Conservation (phyloP, 2,888 invertebrate species). For the Yponomeuta cagnagella region DNA sequence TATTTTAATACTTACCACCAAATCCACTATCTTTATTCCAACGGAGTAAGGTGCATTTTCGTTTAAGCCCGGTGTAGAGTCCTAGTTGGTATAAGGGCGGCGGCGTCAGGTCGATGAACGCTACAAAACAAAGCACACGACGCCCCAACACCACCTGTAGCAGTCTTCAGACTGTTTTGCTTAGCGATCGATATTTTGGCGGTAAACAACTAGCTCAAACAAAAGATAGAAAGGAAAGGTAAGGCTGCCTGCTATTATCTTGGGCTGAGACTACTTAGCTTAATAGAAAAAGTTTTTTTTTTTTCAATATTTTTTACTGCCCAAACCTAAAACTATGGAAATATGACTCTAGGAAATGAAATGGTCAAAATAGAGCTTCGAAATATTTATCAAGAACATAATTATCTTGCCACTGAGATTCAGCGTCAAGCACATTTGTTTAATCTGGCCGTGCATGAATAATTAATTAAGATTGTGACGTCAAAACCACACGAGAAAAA, state of each 20-base stretch:
- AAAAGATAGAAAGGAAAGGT: not conserved
- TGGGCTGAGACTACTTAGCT: not conserved
- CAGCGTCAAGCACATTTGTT: not conserved
- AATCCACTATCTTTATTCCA: not conserved
- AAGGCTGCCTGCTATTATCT: not conserved
- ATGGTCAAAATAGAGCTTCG: not conserved
- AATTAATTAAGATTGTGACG: not conserved
- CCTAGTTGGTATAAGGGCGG: conserved; percentile 21
- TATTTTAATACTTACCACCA: conserved; percentile 1
- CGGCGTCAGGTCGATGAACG: conserved; percentile 50
- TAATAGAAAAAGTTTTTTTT: not conserved
- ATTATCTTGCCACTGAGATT: not conserved
- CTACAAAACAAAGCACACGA: conserved; percentile 53
- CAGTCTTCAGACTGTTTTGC: conserved; percentile 19
- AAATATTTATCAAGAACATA: not conserved
- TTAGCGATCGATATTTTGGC: conserved; percentile 22
- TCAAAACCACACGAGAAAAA: not conserved
- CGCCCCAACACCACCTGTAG: conserved; percentile 49
- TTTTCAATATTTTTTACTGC: not conserved
- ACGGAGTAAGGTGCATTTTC: not conserved
- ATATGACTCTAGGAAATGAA: not conserved
- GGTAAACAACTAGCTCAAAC: conserved; percentile 7
- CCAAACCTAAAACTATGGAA: not conserved
- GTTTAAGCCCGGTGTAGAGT: not conserved
- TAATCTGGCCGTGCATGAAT: not conserved